Evolutionary conservation across 2,113 vertebrate genomes (phyloP), one percentile per base, ranked within the genome.

Genomic region (Urocolius indicus): DNA sequence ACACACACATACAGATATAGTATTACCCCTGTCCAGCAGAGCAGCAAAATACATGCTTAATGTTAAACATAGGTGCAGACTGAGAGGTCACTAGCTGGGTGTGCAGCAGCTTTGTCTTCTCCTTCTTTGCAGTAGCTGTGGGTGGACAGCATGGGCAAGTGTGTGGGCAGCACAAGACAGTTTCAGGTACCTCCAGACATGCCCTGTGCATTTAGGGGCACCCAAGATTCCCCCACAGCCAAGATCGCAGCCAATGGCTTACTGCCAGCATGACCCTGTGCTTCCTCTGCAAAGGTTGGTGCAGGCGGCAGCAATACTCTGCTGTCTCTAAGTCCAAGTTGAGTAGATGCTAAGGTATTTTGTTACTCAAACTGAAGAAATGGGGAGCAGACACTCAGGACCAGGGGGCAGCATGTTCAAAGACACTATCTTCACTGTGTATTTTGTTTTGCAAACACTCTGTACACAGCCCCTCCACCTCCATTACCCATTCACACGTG

Each of bases 51-150:
- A 14, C 5, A 26, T 4, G 2, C 32, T 17, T 49, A 23, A 62
- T 2, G 1, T 68, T 55, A 36, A 61, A 49, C 10, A 3, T 0
- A 12, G 61, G 11, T 12, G 26, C 43, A 32, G n/a, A 24, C 0
- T 21, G 38, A 66, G 54, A 72, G n/a, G 29, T 34, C 51, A 10
- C 55, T 3, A 2, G 9, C 24, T 51, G 67, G 18, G 11, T 15
- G 3, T 38, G 71, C 30, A 73, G 12, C 0, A 0, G 22, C 26
- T 27, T 8, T 55, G 16, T 17, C 55, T 57, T 45, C 23, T 45
- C 16, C 38, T 46, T 63, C 43, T 30, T 24, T 48, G 69, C 16
- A 6, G 22, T 4, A 34, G 22, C 26, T 4, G 3, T 9, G 45
- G 24, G 19, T 62, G 43, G 20, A 55, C 16, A 79, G 66, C 52